phyloP scores from a whole-genome alignment of 2,797 vertebrate genomes.

The Buceros bicornis region DNA sequence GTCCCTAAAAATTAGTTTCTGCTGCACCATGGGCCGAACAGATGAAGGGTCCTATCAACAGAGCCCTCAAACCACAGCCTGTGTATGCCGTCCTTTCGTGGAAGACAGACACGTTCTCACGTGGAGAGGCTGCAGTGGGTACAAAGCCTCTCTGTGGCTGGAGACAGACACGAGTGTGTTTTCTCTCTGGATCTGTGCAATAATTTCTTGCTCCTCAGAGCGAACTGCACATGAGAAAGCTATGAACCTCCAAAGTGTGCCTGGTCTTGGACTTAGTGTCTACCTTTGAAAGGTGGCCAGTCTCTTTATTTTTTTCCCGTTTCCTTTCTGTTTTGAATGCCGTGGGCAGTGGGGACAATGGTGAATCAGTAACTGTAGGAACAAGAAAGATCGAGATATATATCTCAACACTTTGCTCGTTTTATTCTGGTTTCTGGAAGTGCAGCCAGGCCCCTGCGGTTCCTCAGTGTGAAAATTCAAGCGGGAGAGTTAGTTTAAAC shows the following conservation, averaged over 20 bases:
- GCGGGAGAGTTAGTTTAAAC: neutral
- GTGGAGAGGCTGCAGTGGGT: neutral
- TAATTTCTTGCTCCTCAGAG: neutral
- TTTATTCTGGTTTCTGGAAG: neutral
- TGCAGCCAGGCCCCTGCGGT: neutral
- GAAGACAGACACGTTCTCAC: neutral
- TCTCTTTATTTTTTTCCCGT: neutral
- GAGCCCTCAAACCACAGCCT: rapidly evolving
- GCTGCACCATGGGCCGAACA: neutral
- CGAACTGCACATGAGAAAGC: neutral
- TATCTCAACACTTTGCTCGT: neutral
- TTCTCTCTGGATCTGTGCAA: neutral
- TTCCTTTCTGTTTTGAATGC: neutral
- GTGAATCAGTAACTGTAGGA: neutral
- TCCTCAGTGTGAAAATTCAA: neutral
- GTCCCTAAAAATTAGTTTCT: neutral
- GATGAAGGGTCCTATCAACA: rapidly evolving
- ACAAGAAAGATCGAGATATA: neutral
- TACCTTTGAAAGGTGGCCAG: neutral
- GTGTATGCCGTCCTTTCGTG: rapidly evolving
- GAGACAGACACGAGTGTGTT: neutral
- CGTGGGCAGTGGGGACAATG: constrained; percentile 8
- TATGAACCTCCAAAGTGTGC: neutral
- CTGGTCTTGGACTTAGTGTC: neutral
- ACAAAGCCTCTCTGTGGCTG: neutral